Conservation (phyloP, 2,797 vertebrate genomes). For the Clarias pachynema region DNA sequence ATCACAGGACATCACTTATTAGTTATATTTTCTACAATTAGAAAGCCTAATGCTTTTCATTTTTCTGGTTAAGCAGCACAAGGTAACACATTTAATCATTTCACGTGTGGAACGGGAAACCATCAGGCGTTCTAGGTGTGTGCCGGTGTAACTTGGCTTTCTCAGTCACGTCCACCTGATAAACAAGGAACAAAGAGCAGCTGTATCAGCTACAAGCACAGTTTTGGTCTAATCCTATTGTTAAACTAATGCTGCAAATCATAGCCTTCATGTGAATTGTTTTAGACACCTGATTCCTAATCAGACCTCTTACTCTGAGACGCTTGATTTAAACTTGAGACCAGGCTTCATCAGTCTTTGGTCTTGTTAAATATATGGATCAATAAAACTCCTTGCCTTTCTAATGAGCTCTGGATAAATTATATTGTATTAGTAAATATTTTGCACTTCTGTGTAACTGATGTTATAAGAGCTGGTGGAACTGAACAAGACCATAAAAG, state of each 20-base stretch:
- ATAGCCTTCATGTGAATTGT: background rate
- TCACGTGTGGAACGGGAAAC: background rate
- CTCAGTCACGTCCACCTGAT: background rate
- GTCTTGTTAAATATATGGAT: slow-evolving; percentile 27
- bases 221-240: background rate
- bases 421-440: background rate
- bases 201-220: background rate
- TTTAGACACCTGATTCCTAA: background rate
- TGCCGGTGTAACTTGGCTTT: background rate
- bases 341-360: slow-evolving; percentile 24
- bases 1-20: background rate
- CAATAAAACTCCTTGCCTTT: slow-evolving; percentile 37
- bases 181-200: background rate
- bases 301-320: background rate
- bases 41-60: background rate
- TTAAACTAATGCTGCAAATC: background rate
- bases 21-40: background rate
- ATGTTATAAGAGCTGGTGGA: background rate
- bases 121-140: background rate
- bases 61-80: background rate
- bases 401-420: slow-evolving; percentile 1
- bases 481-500: background rate
- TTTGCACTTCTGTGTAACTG: background rate
- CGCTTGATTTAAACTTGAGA: background rate
- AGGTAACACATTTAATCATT: background rate